Percentiles rank a stretch among this genome's conserved stretches.
phyloP scores from a whole-genome alignment of 2,113 vertebrate species.

The Forbesichthys papilliferus region DNA sequence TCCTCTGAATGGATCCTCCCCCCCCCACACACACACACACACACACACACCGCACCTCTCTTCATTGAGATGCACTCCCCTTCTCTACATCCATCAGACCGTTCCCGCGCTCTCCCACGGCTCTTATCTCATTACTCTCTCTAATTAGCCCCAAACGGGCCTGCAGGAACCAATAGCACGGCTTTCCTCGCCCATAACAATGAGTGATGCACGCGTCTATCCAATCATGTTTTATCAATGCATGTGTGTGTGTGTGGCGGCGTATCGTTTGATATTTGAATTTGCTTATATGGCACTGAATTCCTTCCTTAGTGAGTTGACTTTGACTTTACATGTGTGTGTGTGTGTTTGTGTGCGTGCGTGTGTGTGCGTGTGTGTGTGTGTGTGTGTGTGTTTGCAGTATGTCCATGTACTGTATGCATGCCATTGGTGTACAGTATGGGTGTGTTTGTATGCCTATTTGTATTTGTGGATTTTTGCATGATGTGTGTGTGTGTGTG shows the following conservation, averaged over 20 bases:
- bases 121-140: constrained; percentile 70
- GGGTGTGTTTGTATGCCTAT: not conserved
- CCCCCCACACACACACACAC: constrained; percentile 15
- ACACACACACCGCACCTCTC: constrained; percentile 26
- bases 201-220: constrained; percentile 34
- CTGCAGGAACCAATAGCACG: constrained; percentile 63
- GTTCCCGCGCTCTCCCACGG: constrained; percentile 49
- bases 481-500: constrained; percentile 5
- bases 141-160: constrained; percentile 69
- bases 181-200: constrained; percentile 54
- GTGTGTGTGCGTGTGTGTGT: not conserved
- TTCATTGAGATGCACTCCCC: constrained; percentile 64
- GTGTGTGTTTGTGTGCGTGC: not conserved
- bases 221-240: constrained; percentile 29
- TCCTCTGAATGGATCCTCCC: constrained; percentile 41
- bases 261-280: constrained; percentile 26
- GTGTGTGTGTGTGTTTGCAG: not conserved
- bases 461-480: not conserved
- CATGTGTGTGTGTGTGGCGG: constrained; percentile 10
- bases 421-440: too few relatives aligned
- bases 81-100: constrained; percentile 58
- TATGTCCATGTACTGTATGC: too few relatives aligned
- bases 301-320: constrained; percentile 24
- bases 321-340: not conserved
- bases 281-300: constrained; percentile 13